Evolutionary conservation across 2,888 invertebrate species (phyloP).

Genomic region (Elegia similella): DNA sequence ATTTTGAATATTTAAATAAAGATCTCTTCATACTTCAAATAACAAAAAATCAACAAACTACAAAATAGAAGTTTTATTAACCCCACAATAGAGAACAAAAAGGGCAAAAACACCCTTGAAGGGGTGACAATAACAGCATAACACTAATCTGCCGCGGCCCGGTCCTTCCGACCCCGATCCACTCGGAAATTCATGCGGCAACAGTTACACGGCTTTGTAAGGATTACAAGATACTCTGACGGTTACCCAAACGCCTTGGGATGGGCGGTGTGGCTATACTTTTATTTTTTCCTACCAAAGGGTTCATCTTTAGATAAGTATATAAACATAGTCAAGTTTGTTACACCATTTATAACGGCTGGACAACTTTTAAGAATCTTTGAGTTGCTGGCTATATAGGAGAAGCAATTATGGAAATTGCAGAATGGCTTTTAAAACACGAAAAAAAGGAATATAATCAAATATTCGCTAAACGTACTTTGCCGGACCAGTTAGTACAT

Average conservation of each 20-base stretch:
- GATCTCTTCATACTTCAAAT: no score
- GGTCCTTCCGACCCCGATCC: conserved; percentile 36
- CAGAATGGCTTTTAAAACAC: no score
- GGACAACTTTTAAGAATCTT: no score
- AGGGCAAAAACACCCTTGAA: conserved; percentile 36
- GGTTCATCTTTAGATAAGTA: no score
- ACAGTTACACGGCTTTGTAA: conserved; percentile 10
- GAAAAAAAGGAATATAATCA: no score
- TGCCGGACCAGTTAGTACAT: no score
- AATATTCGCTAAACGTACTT: no score
- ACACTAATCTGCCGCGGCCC: conserved; percentile 48
- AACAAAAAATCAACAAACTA: conserved; percentile 25
- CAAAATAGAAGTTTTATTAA: conserved; percentile 41
- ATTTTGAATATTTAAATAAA: no score
- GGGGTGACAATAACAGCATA: conserved; percentile 47
- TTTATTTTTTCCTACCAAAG: not conserved
- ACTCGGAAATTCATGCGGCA: conserved; percentile 31
- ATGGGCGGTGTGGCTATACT: not conserved
- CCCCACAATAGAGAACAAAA: conserved; percentile 34
- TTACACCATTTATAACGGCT: no score
- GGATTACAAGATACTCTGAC: conserved; percentile 2
- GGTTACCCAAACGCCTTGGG: not conserved
- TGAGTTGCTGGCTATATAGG: no score
- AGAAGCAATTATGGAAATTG: no score
- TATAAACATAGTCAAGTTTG: no score